These are phyloP conservation scores for Plebejus melissa DNA, from an alignment of 2,888 invertebrate species.

Conservation along the genomic window DNA sequence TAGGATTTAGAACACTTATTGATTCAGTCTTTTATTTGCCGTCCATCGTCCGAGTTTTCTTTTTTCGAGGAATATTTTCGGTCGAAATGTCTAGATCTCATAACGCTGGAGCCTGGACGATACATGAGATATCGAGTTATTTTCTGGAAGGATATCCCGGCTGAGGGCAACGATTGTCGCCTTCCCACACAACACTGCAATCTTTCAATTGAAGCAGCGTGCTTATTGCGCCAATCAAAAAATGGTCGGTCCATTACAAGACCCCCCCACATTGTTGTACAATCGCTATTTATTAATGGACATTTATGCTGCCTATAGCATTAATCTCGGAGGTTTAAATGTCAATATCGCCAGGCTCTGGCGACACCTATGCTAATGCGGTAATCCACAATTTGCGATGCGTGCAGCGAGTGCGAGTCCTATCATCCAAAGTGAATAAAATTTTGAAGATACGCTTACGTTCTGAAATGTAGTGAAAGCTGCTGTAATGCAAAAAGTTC, in stretches of 20 bases:
- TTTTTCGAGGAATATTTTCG: background rate
- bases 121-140: slow-evolving; percentile 54
- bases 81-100: background rate
- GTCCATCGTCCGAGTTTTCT: too few relatives aligned
- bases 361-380: slow-evolving; percentile 1
- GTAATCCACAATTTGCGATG: background rate
- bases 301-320: slow-evolving; percentile 25
- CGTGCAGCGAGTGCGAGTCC: background rate
- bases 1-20: too few relatives aligned
- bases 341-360: background rate
- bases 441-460: background rate
- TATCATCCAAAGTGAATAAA: background rate
- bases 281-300: slow-evolving; percentile 27
- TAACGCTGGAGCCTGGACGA: slow-evolving; percentile 23
- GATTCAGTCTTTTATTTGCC: too few relatives aligned
- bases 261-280: slow-evolving; percentile 27
- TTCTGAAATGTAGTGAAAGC: background rate
- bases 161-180: slow-evolving; percentile 66
- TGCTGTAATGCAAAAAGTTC: background rate
- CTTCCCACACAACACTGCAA: slow-evolving; percentile 70
- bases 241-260: slow-evolving; percentile 48
- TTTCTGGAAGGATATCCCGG: slow-evolving; percentile 77
- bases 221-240: slow-evolving; percentile 76
- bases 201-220: slow-evolving; percentile 73
- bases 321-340: slow-evolving; percentile 19